Base-by-base conservation (phyloP, 1,140 invertebrate species). In the Hyles vespertilio region DNA sequence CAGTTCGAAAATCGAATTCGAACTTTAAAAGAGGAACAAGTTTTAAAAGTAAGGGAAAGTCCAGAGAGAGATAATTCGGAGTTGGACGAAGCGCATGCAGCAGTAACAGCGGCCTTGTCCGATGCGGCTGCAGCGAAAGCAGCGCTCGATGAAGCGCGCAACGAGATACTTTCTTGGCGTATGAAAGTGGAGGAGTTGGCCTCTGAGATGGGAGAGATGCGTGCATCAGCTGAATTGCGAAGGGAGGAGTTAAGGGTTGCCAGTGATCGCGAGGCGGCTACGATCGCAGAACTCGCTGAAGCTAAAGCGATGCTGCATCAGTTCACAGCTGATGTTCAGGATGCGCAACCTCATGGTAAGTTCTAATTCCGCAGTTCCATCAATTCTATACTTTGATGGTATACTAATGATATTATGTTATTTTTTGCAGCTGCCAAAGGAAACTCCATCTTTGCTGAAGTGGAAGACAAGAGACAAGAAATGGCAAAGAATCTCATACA, bases 381-480 rank as follows among this genome's bases (percentile, higher is more conserved):
- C 22, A 22, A 22, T 22, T 22, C 22, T 22, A 22, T 1, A 22
- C 22, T 22, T 22, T 22, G 22, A 22, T 22, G 22, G 22, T 22
- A 22, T 22, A 22, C 22, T 22, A 1, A 22, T 22, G 22, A 22
- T 22, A 22, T 22, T 0, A 22, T 22, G 22, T 59, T 48, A 34
- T 11, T 58, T 45, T 44, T 85, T 82, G 44, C 65, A 88, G 87
- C 89, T 67, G 77, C 79, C 34, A 90, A 90, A 74, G 87, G 89
- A 4, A 90, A 90, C 58, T 90, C 89, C 40, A 76, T 90, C 65
- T 90, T 90, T 79, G 87, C 89, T 59, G 89, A 90, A 76, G 89
- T 90, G 0, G 87, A 90, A 57, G 89, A 90, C 60, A 90, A 90
- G 56, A 77, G 89, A 56, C 89, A 90, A 62, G 89, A 90, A 63